Percentiles rank a stretch among this genome's conserved stretches.
phyloP scores from a whole-genome alignment of 2,113 vertebrate genomes.

The Panthera uncia region DNA sequence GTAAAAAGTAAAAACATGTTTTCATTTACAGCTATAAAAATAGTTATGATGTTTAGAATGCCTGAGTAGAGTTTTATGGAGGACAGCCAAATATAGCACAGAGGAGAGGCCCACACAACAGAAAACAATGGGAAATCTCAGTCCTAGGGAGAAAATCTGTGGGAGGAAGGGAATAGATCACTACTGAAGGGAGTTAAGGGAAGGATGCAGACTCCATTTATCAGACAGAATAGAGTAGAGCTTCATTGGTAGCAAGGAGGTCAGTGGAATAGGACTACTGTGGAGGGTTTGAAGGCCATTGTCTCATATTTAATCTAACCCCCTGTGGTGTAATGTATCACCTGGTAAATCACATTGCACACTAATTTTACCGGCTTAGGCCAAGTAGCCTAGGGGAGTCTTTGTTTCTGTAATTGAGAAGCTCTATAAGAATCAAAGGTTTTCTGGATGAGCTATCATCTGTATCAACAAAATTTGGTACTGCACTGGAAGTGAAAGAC shows the following conservation, averaged over 20 bases:
- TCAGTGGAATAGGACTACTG: not conserved
- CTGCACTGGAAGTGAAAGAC: not conserved
- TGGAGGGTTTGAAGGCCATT: not conserved
- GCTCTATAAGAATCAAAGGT: slow-evolving; percentile 17
- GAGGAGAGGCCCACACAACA: not conserved
- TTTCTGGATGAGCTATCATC: slow-evolving; percentile 51
- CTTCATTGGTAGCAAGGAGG: not conserved
- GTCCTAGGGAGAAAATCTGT: not conserved
- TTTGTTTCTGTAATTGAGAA: slow-evolving; percentile 61
- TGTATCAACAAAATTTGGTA: slow-evolving; percentile 44
- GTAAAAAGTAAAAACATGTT: not conserved
- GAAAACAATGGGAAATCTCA: not conserved
- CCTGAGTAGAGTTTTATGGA: not conserved
- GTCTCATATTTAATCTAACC: not conserved
- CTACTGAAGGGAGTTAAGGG: not conserved
- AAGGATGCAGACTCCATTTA: not conserved
- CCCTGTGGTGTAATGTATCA: not conserved
- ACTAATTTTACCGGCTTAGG: not conserved
- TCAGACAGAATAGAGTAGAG: not conserved
- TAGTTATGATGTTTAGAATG: not conserved
- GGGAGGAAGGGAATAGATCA: not conserved
- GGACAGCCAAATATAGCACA: not conserved
- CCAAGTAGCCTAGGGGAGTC: not conserved
- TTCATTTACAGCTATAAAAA: slow-evolving; percentile 32
- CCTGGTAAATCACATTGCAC: not conserved